These are phyloP conservation scores for Alcis repandata DNA, from an alignment of 2,888 invertebrate species.

Conservation along the genomic window DNA sequence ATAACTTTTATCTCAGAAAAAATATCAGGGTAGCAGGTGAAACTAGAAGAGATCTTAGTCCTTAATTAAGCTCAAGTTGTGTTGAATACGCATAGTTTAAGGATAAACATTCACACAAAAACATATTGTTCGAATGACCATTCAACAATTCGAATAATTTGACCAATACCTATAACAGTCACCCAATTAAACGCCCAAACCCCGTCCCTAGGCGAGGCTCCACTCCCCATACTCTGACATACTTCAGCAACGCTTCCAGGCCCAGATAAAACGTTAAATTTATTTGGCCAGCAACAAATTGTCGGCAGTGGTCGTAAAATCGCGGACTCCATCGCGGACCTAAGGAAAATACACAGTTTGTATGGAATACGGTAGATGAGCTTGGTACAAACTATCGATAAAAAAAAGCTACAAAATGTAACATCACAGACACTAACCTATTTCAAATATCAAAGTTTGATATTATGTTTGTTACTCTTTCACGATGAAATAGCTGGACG, in stretches of 20 bases:
- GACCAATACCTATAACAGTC: background rate
- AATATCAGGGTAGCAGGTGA: too few relatives aligned
- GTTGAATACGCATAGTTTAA: too few relatives aligned
- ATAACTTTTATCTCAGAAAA: too few relatives aligned
- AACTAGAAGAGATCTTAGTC: too few relatives aligned
- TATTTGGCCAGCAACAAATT: slow-evolving; percentile 50
- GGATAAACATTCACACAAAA: too few relatives aligned
- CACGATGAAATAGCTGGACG: too few relatives aligned
- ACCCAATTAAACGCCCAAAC: background rate
- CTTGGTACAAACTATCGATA: background rate
- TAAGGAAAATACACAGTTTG: slow-evolving; percentile 37
- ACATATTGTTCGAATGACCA: background rate
- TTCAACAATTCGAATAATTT: background rate
- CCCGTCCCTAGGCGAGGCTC: slow-evolving; percentile 3
- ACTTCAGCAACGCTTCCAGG: slow-evolving; percentile 40
- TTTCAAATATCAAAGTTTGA: too few relatives aligned
- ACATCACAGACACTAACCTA: too few relatives aligned
- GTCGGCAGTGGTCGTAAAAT: slow-evolving; percentile 47
- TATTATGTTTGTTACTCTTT: too few relatives aligned
- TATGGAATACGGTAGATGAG: slow-evolving; percentile 10
- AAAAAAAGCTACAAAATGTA: background rate
- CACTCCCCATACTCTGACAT: slow-evolving; percentile 25
- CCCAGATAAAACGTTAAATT: slow-evolving; percentile 49
- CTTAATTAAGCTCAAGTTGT: too few relatives aligned
- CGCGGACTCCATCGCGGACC: slow-evolving; percentile 47